Base-by-base conservation (phyloP, 2,797 vertebrate species). In the Pseudocheirus occidentalis region DNA sequence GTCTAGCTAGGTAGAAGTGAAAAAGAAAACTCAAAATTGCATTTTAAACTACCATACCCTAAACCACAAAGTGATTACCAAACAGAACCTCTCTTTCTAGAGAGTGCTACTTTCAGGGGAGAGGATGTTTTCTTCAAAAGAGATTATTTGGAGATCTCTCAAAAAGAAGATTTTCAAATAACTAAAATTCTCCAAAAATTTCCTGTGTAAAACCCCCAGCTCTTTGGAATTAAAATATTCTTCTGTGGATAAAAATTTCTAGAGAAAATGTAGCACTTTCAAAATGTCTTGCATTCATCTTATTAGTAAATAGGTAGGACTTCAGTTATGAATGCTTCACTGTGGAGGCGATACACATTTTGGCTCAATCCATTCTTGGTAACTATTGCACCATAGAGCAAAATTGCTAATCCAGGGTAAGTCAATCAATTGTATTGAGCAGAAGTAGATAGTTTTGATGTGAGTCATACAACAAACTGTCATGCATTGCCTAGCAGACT, bases 401-500 rank as follows among this genome's bases (percentile, higher is more conserved):
- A 93, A 91, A 96, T 59, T 94, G 92, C 66, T 96, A 90, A 95
- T 95, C 13, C 87, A 91, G 50, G 57, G 91, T n/a, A 94, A 59
- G 29, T 96, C 91, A 58, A 10, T 27, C 94, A 97, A 97, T 90
- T 94, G 73, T 96, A 56, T n/a, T 52, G 18, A 95, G 92, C 94
- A 95, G 62, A 91, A 92, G 21, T 90, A 90, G 89, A 59, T 91
- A 97, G 91, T 50, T 93, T 58, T 92, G 87, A 92, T 27, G 94
- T 92, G 1, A 57, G 92, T 58, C 93, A 97, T 55, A 95, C 56
- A 94, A 93, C 90, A 89, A 95, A 62, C n/a, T 87, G 40, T 87
- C 34, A 94, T 21, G 56, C 92, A 94, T 16, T 54, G 73, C 92
- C 96, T 93, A 96, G 59, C 93, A 97, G 62, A 97, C 92, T 81